These are phyloP conservation scores for Linyphia triangularis DNA, from an alignment of 2,888 invertebrate genomes.

Conservation along the genomic window DNA sequence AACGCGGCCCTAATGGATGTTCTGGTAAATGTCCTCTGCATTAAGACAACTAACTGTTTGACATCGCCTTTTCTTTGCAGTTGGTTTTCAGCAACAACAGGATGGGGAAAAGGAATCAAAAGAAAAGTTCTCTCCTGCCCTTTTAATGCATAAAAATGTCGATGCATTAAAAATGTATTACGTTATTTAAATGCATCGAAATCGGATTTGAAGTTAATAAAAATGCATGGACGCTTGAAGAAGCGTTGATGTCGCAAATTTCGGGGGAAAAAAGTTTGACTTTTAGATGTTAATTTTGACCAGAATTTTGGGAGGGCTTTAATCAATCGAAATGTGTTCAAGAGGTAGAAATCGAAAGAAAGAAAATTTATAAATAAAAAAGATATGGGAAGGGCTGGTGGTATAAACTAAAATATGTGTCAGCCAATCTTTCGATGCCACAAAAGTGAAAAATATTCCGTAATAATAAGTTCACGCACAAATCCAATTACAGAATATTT, in stretches of 20 bases:
- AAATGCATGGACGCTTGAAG: slow-evolving; percentile 46
- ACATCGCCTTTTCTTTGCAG: slow-evolving; percentile 32
- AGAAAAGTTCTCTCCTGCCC: slow-evolving; percentile 14
- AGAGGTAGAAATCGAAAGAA: background rate
- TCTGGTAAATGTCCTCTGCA: slow-evolving; percentile 50
- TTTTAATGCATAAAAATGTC: slow-evolving; percentile 71
- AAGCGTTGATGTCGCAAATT: slow-evolving; percentile 37
- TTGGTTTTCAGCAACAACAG: slow-evolving; percentile 23
- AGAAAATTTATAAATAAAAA: background rate
- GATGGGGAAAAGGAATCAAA: background rate
- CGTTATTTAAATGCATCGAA: slow-evolving; percentile 71
- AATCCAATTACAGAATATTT: background rate
- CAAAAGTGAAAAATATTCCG: too few relatives aligned
- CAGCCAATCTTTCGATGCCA: too few relatives aligned
- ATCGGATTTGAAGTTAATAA: slow-evolving; percentile 69
- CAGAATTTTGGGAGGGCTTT: background rate
- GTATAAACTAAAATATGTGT: background rate
- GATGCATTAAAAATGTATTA: slow-evolving; percentile 72
- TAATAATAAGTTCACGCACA: background rate
- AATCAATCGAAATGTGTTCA: slow-evolving; percentile 26
- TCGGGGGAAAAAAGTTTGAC: slow-evolving; percentile 33
- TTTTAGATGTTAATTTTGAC: slow-evolving; percentile 63
- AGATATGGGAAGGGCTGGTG: background rate
- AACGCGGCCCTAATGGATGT: slow-evolving; percentile 52
- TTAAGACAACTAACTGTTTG: slow-evolving; percentile 49